Conservation (phyloP, 2,797 vertebrate species). For the Peromyscus nudipes region DNA sequence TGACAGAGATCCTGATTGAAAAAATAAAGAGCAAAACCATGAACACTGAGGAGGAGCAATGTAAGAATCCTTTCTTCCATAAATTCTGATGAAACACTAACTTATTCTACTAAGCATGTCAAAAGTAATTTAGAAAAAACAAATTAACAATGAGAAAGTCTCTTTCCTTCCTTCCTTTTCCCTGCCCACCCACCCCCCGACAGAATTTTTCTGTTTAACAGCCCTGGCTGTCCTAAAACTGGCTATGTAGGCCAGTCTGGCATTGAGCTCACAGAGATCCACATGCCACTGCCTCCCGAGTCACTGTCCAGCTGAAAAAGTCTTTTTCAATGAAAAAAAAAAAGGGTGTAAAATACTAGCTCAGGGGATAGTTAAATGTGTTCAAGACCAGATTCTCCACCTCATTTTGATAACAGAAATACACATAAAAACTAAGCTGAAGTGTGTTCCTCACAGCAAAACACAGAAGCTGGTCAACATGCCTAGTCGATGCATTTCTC, state of each 20-base stretch:
- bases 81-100: conserved; percentile 60
- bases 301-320: not conserved
- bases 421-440: conserved; percentile 53
- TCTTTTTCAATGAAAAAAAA: conserved; percentile 30
- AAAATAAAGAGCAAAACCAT: conserved; percentile 67
- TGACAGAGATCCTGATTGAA: conserved; percentile 86
- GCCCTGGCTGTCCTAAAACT: not conserved
- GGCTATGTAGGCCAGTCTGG: not conserved
- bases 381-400: not conserved
- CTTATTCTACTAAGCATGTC: conserved; percentile 1
- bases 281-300: no score
- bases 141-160: conserved; percentile 10
- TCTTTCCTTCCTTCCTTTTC: not conserved
- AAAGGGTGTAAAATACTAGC: not conserved
- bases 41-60: conserved; percentile 43
- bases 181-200: not conserved
- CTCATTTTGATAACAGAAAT: conserved; percentile 56
- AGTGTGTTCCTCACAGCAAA: conserved; percentile 50
- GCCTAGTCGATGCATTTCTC: not conserved
- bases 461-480: not conserved
- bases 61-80: conserved; percentile 19
- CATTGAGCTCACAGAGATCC: not conserved
- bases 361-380: not conserved
- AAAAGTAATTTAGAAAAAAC: conserved; percentile 8
- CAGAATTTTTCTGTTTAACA: not conserved